Evolutionary conservation across 2,888 invertebrate species (phyloP).

Genomic region (Acrobasis suavella): DNA sequence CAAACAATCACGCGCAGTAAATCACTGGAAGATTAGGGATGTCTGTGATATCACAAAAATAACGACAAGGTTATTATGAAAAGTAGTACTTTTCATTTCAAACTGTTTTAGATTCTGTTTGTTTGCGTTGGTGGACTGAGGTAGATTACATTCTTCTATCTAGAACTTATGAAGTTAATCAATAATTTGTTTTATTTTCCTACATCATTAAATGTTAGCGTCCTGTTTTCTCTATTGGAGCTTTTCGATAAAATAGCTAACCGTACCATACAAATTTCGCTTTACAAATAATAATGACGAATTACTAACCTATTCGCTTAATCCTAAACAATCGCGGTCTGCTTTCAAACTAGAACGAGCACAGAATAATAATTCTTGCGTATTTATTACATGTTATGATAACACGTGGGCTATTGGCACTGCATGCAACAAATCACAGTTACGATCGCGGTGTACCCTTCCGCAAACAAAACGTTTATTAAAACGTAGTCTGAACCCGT

Average conservation of each 20-base stretch:
- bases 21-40: constrained; percentile 56
- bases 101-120: not conserved
- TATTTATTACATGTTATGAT: constrained; percentile 21
- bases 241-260: not conserved
- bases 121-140: constrained; percentile 2
- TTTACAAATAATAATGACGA: not conserved
- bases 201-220: not conserved
- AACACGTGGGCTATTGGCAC: constrained; percentile 15
- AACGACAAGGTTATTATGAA: constrained; percentile 40
- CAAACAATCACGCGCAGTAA: constrained; percentile 55
- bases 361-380: constrained; percentile 20
- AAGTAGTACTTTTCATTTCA: constrained; percentile 12
- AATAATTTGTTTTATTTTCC: not conserved
- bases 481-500: constrained; percentile 43
- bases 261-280: too few species aligned
- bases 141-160: not conserved
- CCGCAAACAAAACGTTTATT: constrained; percentile 56
- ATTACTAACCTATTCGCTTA: constrained; percentile 10
- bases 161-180: not conserved
- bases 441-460: constrained; percentile 39
- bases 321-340: constrained; percentile 15
- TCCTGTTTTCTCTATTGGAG: not conserved
- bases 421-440: constrained; percentile 21
- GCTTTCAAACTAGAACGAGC: constrained; percentile 12
- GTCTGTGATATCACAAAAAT: constrained; percentile 45